phyloP scores from a whole-genome alignment of 2,797 vertebrate genomes.

The Fundulus diaphanus region DNA sequence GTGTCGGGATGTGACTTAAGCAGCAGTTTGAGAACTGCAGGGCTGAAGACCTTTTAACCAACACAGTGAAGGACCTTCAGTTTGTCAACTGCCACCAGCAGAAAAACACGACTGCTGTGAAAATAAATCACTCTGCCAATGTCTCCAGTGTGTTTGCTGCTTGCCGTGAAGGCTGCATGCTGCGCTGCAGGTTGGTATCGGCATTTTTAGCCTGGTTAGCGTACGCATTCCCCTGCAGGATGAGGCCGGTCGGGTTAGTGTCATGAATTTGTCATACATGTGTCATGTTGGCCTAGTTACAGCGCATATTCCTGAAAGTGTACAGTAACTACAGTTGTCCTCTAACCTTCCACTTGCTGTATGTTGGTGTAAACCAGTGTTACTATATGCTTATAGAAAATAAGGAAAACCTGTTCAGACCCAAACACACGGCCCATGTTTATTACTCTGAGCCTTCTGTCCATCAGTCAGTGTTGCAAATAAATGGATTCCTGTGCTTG shows the following conservation, averaged over 20 bases:
- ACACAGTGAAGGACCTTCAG: background rate
- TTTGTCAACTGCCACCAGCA: conserved; percentile 10
- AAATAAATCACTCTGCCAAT: conserved; percentile 20
- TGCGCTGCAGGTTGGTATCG: conserved; percentile 47
- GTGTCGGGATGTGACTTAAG: background rate
- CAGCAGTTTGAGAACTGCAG: background rate
- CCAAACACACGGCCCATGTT: background rate
- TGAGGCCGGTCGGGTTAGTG: conserved; percentile 15
- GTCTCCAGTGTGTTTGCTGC: conserved; percentile 7
- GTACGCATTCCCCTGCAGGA: conserved; percentile 41
- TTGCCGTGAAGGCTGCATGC: background rate
- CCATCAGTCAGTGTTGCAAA: conserved; percentile 36
- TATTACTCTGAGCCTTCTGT: conserved; percentile 7
- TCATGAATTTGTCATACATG: conserved; percentile 66
- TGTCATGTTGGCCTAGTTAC: conserved; percentile 71
- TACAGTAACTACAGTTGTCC: conserved; percentile 20
- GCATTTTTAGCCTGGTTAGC: conserved; percentile 57
- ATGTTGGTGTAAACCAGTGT: conserved; percentile 1
- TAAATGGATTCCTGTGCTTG: conserved; percentile 23
- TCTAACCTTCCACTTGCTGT: conserved; percentile 12
- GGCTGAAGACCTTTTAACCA: background rate
- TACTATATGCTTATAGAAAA: conserved; percentile 6
- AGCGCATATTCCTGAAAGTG: conserved; percentile 40
- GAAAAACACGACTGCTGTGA: conserved; percentile 21
- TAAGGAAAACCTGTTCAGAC: background rate